Base-by-base conservation (phyloP, 2,888 invertebrate genomes). In the Drosophila monieri region DNA sequence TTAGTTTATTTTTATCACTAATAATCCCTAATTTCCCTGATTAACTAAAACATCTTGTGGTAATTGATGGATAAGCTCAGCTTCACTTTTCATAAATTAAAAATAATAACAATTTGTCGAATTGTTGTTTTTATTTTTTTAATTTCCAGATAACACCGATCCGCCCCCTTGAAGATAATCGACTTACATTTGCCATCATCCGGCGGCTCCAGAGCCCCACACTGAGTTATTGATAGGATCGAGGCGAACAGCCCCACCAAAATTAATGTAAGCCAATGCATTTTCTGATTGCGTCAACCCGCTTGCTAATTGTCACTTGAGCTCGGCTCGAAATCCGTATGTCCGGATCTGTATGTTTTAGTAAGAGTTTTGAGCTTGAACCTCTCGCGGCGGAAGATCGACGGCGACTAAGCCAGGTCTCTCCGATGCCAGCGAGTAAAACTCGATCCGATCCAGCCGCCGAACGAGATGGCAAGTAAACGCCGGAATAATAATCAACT, bases 151-250 rank as follows among this genome's bases (percentile, higher is more conserved):
- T n/a, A n/a, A n/a, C 18, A 30, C 15, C 32, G 23, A 32, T 35
- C 25, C 32, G 18, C 64, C 52, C 54, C 32, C 35, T 18, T 14
- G 25, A 12, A 6, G 12, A 44, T 55, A 39, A 57, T 48, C 48
- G 30, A 89, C 89, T 89, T 90, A 89, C 89, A 78, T 80, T 89
- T 89, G 58, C 90, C 90, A 85, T 90, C 85, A 49, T 88, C 80
- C 27, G 61, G 70, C 18, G 77, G 77, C 39, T 73, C 57, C 60
- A 73, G 49, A 39, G 74, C 58, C 49, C 53, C 57, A 37, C 55
- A 72, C 21, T 54, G 23, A 12, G 58, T 35, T 8, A 51, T 32
- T 30, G 65, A 51, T 67, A 72, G 56, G 84, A 78, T 81, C 84
- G 89, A 78, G 68, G 78, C 53, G 61, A 51, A 55, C 14, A 52